Evolutionary conservation across 2,888 invertebrate species (phyloP).

Genomic region (Drosophila sordidula): DNA sequence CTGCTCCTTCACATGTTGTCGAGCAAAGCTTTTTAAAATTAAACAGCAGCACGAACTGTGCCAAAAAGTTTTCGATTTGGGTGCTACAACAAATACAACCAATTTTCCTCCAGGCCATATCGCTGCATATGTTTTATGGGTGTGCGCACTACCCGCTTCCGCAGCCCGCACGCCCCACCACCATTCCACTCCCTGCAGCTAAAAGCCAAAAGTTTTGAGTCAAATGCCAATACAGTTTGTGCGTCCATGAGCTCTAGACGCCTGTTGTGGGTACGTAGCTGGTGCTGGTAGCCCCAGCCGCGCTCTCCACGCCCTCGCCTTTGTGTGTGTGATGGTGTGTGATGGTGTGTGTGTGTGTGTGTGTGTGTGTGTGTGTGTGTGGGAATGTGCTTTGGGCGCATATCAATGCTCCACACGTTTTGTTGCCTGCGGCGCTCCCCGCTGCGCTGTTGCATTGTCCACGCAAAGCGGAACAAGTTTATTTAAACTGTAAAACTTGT

Average conservation of each 20-base stretch:
- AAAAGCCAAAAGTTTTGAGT: slow-evolving; percentile 75
- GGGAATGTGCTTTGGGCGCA: slow-evolving; percentile 59
- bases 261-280: slow-evolving; percentile 43
- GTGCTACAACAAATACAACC: slow-evolving; percentile 60
- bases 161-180: neutral
- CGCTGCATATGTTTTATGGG: slow-evolving; percentile 61
- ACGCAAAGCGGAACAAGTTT: slow-evolving; percentile 72
- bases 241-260: slow-evolving; percentile 55
- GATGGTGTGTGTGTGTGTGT: slow-evolving; percentile 9
- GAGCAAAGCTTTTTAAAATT: slow-evolving; percentile 74
- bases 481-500: slow-evolving; percentile 75
- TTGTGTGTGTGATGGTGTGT: neutral
- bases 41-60: slow-evolving; percentile 75
- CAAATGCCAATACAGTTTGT: slow-evolving; percentile 78
- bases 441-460: slow-evolving; percentile 67
- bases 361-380: slow-evolving; percentile 6
- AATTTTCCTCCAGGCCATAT: slow-evolving; percentile 48
- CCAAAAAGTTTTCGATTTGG: slow-evolving; percentile 66
- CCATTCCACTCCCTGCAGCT: slow-evolving; percentile 4
- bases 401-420: slow-evolving; percentile 74
- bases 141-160: slow-evolving; percentile 12
- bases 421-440: slow-evolving; percentile 23
- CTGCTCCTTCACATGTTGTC: slow-evolving; percentile 54
- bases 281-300: slow-evolving; percentile 7
- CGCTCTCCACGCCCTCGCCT: neutral